These are phyloP conservation scores for Hydrolagus colliei DNA, from an alignment of 2,797 vertebrate genomes.

Conservation along the genomic window DNA sequence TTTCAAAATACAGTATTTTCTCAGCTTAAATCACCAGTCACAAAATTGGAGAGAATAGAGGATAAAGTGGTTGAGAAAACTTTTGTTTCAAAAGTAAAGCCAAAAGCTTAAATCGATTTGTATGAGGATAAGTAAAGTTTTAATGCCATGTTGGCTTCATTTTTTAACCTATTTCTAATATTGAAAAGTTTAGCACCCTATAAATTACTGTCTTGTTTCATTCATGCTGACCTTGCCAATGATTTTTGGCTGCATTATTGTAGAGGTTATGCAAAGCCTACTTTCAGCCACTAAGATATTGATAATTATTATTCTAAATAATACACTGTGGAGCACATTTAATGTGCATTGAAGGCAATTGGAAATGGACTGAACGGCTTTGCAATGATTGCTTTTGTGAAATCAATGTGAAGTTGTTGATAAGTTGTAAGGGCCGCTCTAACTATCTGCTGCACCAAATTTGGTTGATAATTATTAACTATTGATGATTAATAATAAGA, in stretches of 20 bases:
- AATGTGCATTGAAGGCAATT: neutral
- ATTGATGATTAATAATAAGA: too few species aligned
- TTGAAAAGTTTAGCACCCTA: neutral
- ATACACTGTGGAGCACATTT: neutral
- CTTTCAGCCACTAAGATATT: neutral
- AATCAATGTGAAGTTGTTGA: neutral
- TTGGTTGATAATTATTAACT: too few species aligned
- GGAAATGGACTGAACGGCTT: neutral
- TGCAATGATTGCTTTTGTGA: neutral
- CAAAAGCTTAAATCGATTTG: too few species aligned
- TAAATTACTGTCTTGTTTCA: neutral
- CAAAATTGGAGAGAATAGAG: conserved; percentile 23
- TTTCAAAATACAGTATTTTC: neutral
- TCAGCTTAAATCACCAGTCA: too few species aligned
- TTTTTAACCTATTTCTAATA: too few species aligned
- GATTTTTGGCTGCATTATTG: neutral
- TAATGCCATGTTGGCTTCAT: too few species aligned
- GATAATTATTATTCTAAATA: neutral
- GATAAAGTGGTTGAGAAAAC: conserved; percentile 22
- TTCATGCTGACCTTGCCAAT: neutral
- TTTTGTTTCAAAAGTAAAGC: too few species aligned
- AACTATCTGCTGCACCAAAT: too few species aligned
- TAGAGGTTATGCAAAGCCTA: neutral
- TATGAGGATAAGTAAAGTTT: too few species aligned
- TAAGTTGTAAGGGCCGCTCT: neutral